Conservation (phyloP, 2,797 vertebrate species). For the Rhinophrynus dorsalis region DNA sequence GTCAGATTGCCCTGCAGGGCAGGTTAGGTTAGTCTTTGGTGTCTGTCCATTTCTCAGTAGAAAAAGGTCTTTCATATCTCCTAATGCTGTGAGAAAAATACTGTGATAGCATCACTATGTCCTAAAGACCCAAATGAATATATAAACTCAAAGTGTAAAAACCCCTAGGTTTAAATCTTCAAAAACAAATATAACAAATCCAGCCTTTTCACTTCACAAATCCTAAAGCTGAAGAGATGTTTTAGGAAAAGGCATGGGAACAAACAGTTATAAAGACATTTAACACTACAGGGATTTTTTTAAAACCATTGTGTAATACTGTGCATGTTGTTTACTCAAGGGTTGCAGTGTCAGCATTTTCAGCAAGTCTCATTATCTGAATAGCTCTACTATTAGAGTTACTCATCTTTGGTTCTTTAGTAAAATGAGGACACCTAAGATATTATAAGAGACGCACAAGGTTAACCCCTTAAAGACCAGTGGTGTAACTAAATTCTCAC, state of each 20-base stretch:
- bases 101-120: constrained; percentile 28
- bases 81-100: constrained; percentile 8
- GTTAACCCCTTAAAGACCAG: no score
- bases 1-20: not conserved
- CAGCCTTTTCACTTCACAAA: not conserved
- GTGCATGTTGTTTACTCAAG: no score
- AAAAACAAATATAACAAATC: not conserved
- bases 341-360: no score
- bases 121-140: constrained; percentile 14
- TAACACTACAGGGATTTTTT: not conserved
- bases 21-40: constrained; percentile 3
- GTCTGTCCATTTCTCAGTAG: constrained; percentile 8
- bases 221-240: not conserved
- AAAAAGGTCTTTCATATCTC: constrained; percentile 5
- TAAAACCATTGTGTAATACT: no score
- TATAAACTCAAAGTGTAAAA: constrained; percentile 11
- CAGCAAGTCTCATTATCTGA: no score
- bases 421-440: no score
- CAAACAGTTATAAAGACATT: not conserved
- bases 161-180: constrained; percentile 16
- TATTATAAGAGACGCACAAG: no score
- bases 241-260: constrained; percentile 9
- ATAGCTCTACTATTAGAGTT: no score
- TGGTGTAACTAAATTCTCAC: no score
- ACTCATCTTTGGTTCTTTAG: no score